Evolutionary conservation across 1,140 invertebrate genomes (phyloP), one percentile per base, ranked within the genome.

Genomic region (Littorina saxatilis): DNA sequence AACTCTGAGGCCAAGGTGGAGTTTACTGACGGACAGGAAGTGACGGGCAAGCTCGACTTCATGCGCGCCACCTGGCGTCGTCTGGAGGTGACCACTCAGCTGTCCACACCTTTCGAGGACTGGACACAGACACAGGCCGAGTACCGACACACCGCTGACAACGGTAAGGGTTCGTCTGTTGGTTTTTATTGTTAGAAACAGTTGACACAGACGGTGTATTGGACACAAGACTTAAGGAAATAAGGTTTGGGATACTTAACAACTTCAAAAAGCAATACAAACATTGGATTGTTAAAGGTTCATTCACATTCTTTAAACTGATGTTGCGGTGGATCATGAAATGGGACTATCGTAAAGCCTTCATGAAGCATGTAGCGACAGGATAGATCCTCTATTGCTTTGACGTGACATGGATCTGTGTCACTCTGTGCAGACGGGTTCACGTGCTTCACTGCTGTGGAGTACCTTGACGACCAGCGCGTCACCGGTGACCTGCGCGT

Each of bases 61-160:
- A 78, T 72, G 29, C 43, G 63, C 37, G 17, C 61, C 29, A 27
- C 61, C n/a, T 68, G 58, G 76, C 74, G 39, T 17, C 35, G 78
- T 58, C 27, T 80, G 35, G 77, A 83, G 68, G 76, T 55, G 55
- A 78, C 78, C 13, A 32, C 84, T 2, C 75, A 86, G 68, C 58
- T 88, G 23, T 61, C 37, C 61, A 84, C 83, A 29, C 87, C 87
- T 4, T 83, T 81, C 29, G 61, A 61, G 29, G 77, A 77, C 23
- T 79, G 39, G 37, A 82, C 86, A 39, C 35, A 82, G 17, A 82
- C 82, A 15, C 68, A 50, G 9, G 27, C 83, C 20, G 79, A 63
- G 55, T 66, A 85, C 58, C 63, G 74, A 11, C 84, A 86, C 55
- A 80, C 81, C 39, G 85, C 83, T 23, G 70, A 73, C 70, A 47